These are phyloP conservation scores for Chaenocephalus aceratus DNA, from an alignment of 2,113 vertebrate species.

Conservation along the genomic window DNA sequence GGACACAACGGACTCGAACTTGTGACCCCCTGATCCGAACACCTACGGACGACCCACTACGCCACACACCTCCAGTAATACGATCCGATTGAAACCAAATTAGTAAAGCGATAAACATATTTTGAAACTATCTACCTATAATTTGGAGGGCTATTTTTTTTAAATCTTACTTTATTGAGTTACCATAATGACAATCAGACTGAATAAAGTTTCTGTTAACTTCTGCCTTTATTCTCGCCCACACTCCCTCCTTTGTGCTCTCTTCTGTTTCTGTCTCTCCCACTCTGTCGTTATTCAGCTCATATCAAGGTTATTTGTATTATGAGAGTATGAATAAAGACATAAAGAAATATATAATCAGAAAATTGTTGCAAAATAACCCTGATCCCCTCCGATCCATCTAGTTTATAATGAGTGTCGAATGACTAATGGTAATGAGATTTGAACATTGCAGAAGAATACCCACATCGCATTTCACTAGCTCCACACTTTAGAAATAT, in stretches of 20 bases:
- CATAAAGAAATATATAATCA: not conserved
- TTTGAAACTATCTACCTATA: no score
- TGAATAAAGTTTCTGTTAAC: not conserved
- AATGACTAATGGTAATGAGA: not conserved
- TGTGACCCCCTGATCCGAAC: no score
- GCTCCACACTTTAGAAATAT: not conserved
- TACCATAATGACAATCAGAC: not conserved
- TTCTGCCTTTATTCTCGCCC: slow-evolving; percentile 6
- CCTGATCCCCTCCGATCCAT: not conserved
- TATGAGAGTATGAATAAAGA: slow-evolving; percentile 5
- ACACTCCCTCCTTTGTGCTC: not conserved
- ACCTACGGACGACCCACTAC: no score
- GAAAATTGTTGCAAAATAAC: not conserved
- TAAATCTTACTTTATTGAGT: not conserved
- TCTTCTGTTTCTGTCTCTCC: not conserved
- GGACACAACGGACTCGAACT: no score
- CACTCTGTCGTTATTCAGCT: not conserved
- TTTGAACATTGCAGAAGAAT: not conserved
- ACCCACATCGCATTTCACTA: not conserved
- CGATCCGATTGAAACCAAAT: no score
- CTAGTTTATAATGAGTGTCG: not conserved
- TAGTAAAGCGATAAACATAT: no score
- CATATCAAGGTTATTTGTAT: slow-evolving; percentile 1
- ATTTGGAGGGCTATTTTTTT: not conserved
- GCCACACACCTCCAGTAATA: no score